phyloP scores from a whole-genome alignment of 2,797 vertebrate genomes.

The Lophura swinhoii region DNA sequence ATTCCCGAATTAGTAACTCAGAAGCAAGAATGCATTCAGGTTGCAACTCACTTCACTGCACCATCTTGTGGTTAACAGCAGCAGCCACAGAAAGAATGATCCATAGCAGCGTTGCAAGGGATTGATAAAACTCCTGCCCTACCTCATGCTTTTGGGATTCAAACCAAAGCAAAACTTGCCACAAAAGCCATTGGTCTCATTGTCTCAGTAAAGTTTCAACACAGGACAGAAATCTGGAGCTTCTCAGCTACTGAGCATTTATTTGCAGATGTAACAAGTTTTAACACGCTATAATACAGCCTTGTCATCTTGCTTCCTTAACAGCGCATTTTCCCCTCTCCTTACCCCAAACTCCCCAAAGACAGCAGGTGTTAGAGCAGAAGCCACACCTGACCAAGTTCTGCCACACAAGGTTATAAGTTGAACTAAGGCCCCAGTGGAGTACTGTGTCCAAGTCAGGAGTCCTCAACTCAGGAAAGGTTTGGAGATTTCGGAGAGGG shows the following conservation, averaged over 20 bases:
- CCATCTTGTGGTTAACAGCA: conserved; percentile 58
- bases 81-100: conserved; percentile 17
- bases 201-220: not conserved
- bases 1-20: not conserved
- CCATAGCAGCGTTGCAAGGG: not conserved
- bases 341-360: not conserved
- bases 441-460: too few relatives aligned
- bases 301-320: not conserved
- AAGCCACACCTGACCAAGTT: not conserved
- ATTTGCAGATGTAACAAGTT: not conserved
- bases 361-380: not conserved
- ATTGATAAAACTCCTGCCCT: not conserved
- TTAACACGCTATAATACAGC: not conserved
- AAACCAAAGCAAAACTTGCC: not conserved
- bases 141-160: not conserved
- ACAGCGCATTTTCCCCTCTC: not conserved
- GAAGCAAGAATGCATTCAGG: not conserved
- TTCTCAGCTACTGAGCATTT: not conserved
- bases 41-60: conserved; percentile 43
- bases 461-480: too few relatives aligned
- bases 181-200: not conserved
- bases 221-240: not conserved
- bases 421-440: too few relatives aligned
- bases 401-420: not conserved
- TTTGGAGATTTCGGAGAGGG: too few relatives aligned